phyloP scores from a whole-genome alignment of 2,113 vertebrate genomes.

The Electrona antarctica region DNA sequence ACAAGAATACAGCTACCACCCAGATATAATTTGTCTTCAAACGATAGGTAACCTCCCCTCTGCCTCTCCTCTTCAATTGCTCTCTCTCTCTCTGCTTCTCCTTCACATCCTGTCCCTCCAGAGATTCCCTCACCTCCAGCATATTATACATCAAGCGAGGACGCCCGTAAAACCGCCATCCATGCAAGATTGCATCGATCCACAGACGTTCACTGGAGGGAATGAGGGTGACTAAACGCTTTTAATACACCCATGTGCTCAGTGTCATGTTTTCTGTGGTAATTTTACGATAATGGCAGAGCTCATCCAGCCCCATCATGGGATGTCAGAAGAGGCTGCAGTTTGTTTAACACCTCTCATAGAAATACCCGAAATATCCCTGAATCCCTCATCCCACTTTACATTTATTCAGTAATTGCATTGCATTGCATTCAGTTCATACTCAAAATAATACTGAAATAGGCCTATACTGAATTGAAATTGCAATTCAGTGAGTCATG shows the following conservation, averaged over 20 bases:
- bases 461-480: too few species aligned
- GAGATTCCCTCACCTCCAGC: constrained; percentile 24
- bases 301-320: constrained; percentile 31
- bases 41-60: too few species aligned
- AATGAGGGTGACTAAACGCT: constrained; percentile 39
- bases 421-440: too few species aligned
- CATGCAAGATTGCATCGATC: constrained; percentile 51
- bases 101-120: background rate
- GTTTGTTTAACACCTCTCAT: constrained; percentile 22
- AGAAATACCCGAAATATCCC: too few species aligned
- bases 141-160: constrained; percentile 53
- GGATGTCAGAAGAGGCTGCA: background rate
- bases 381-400: too few species aligned
- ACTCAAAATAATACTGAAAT: too few species aligned
- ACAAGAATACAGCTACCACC: too few species aligned
- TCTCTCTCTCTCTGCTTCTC: constrained; percentile 6
- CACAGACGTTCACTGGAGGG: background rate
- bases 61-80: constrained; percentile 3
- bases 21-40: too few species aligned
- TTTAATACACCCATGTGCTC: constrained; percentile 44
- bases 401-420: too few species aligned
- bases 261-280: constrained; percentile 2
- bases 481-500: too few species aligned
- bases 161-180: constrained; percentile 42
- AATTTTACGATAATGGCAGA: constrained; percentile 45